These are phyloP conservation scores for Eonycteris spelaea DNA, from an alignment of 2,113 vertebrate genomes.

Conservation along the genomic window DNA sequence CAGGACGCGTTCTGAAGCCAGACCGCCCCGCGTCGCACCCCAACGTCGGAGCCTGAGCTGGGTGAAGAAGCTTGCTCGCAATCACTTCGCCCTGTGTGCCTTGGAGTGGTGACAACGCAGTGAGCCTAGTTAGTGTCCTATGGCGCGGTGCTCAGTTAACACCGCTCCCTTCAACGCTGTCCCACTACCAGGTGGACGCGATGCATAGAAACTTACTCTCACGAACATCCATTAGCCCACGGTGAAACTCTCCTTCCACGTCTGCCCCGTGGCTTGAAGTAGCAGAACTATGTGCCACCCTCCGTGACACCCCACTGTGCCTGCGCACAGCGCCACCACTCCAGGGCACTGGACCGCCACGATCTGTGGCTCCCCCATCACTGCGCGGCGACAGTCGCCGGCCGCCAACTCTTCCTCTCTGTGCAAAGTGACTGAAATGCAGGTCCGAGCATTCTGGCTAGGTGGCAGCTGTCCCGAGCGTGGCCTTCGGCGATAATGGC, in stretches of 20 bases:
- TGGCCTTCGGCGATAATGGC: neutral
- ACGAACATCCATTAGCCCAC: neutral
- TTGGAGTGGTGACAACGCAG: accelerated
- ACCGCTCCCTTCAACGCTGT: neutral
- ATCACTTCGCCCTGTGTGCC: neutral
- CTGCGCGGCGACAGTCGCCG: accelerated
- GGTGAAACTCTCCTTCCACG: no score
- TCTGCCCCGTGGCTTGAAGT: neutral
- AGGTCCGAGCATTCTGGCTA: neutral
- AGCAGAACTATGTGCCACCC: neutral
- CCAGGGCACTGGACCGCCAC: no score
- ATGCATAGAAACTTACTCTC: neutral
- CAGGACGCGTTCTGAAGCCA: neutral
- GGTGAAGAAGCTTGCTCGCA: neutral
- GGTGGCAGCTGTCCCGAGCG: neutral
- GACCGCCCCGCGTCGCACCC: neutral
- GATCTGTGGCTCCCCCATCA: accelerated
- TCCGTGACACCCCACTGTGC: neutral
- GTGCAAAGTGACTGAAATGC: no score
- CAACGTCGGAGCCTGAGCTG: neutral
- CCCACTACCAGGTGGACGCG: no score
- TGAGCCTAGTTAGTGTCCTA: accelerated
- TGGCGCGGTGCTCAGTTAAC: accelerated
- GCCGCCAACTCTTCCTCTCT: neutral
- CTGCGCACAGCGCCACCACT: no score